Base-by-base conservation (phyloP, 2,888 invertebrate genomes). In the Bellardia pandia region DNA sequence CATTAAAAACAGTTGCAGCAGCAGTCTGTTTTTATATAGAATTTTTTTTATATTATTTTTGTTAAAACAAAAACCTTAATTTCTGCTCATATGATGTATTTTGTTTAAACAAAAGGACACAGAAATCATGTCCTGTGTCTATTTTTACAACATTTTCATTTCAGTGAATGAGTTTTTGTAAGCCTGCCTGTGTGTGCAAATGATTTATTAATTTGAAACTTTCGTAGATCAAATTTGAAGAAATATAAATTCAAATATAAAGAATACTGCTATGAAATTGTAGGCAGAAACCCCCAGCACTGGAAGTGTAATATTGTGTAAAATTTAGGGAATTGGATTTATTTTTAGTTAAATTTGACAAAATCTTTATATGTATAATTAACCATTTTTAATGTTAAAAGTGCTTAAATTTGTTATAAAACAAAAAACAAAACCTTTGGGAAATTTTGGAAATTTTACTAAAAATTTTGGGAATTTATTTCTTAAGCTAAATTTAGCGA, bases 51-150 rank as follows among this genome's bases (percentile, higher is more conserved):
- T 56, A 2, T 66, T 45, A 13, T 66, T 23, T 42, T 11, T 37
- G 37, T 6, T 37, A 4, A 37, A 37, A 37, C 37, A 37, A 33
- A 30, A 60, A 60, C 1, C 33, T 60, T 42, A 45, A 6, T 33
- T 53, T 53, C 11, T n/a, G 16, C 16, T 45, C 33, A 30, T 64
- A 80, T 72, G 75, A 85, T 79, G 72, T 66, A 74, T 75, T 82
- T 69, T 37, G 69, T 69, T 45, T 13, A 75, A 86, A 23, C 30
- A 48, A 23, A 23, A 66, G 23, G 42, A n/a, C 13, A 5, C 30
- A 42, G 30, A 81, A 58, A 60, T 86, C 81, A 77, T 86, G 71
- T 86, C 66, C 81, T 81, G 86, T 72, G 77, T 80, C 80, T 72
- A 81, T 71, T 81, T 77, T 66, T 51, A 75, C 69, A 79, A n/a